phyloP scores from a whole-genome alignment of 2,888 invertebrate genomes.

The Leptinotarsa rubiginosa region DNA sequence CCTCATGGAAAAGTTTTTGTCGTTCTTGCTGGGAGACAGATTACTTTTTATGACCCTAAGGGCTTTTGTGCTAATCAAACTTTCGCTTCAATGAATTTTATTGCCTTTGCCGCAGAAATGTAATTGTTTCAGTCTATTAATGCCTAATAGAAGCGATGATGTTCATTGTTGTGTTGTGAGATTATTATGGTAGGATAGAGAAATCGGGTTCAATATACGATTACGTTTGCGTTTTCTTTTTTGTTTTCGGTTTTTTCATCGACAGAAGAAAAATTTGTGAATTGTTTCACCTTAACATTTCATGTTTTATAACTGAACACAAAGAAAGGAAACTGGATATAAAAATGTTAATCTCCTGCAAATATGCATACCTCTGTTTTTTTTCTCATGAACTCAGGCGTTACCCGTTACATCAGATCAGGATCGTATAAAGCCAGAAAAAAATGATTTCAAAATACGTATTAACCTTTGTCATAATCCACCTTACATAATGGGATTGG shows the following conservation, averaged over 20 bases:
- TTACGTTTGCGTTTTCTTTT: background rate
- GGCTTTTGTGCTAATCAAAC: constrained; percentile 34
- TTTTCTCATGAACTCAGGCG: too few relatives aligned
- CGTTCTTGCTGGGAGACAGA: constrained; percentile 27
- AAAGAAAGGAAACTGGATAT: too few relatives aligned
- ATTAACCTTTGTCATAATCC: too few relatives aligned
- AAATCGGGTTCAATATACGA: background rate
- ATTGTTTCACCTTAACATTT: too few relatives aligned
- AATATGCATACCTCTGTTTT: too few relatives aligned
- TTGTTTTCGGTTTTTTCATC: background rate
- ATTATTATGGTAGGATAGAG: background rate
- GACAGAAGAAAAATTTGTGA: too few relatives aligned
- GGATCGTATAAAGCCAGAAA: too few relatives aligned
- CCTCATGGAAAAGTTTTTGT: constrained; percentile 7
- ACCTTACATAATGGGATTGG: too few relatives aligned
- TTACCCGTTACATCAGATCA: too few relatives aligned
- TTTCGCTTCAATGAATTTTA: constrained; percentile 31
- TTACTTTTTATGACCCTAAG: constrained; percentile 31
- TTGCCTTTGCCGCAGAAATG: constrained; percentile 20
- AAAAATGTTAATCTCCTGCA: too few relatives aligned
- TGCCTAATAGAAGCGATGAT: constrained; percentile 11
- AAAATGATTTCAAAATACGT: too few relatives aligned
- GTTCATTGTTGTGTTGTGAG: background rate
- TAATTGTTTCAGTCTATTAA: constrained; percentile 17
- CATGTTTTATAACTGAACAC: too few relatives aligned